A percentile compares a stretch with the other conserved stretches of the same genome.
phyloP scores from a whole-genome alignment of 2,113 vertebrate genomes.

The Abramis brama region DNA sequence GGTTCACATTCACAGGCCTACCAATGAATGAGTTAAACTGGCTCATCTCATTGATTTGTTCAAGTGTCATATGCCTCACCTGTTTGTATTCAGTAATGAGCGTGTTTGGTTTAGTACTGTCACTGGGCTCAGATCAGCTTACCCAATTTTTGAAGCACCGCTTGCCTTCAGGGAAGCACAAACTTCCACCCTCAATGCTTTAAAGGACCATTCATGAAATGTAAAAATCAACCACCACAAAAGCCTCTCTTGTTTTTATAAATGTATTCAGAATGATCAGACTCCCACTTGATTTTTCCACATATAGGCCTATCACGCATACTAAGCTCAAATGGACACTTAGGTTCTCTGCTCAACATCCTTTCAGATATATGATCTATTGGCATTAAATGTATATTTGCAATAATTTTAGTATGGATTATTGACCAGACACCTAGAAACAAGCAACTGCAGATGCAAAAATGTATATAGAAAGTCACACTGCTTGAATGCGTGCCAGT shows the following conservation, averaged over 20 bases:
- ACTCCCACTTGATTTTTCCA: neutral
- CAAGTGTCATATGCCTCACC: neutral
- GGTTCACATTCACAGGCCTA: neutral
- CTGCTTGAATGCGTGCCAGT: neutral
- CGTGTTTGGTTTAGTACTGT: slow-evolving; percentile 37
- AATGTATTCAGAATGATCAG: neutral
- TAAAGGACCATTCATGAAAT: neutral
- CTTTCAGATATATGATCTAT: neutral
- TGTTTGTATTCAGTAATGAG: neutral
- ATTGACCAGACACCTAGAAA: neutral
- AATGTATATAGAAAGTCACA: neutral
- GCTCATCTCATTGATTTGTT: slow-evolving; percentile 1
- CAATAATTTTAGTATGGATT: neutral
- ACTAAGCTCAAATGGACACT: neutral
- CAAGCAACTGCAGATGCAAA: neutral
- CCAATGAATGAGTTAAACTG: slow-evolving; percentile 40
- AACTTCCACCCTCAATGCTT: slow-evolving; percentile 33
- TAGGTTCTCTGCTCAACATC: neutral
- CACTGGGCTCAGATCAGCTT: slow-evolving; percentile 52
- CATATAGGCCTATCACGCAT: neutral
- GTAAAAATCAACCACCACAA: neutral
- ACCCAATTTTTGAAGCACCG: neutral
- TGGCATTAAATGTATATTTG: neutral
- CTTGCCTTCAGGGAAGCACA: slow-evolving; percentile 39
- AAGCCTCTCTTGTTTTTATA: neutral